Evolutionary conservation across 2,888 invertebrate species (phyloP), one percentile per base, ranked within the genome.

Genomic region (Caenorhabditis zanzibari): DNA sequence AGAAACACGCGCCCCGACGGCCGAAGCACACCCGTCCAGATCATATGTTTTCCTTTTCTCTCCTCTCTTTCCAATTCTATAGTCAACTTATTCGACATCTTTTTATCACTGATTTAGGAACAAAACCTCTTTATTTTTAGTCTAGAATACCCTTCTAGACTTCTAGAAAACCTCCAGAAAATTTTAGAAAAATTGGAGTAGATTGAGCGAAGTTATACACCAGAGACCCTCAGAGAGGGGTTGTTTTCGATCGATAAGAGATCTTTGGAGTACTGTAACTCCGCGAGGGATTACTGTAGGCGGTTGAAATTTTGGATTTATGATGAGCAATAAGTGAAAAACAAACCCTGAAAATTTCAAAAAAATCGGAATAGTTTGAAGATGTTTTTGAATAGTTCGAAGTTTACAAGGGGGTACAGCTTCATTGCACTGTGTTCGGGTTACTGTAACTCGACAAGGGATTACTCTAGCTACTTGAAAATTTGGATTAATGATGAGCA

Each of bases 21-120:
- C 41, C 41, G 26, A 58, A 10, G 24, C 54, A 4, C 26, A 1
- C 26, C 32, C 32, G 14, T 28, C 73, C 61, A 26, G 56, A 64
- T 74, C 74, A 64, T 66, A 64, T 64, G 69, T 52, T 54, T 63
- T 61, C 38, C 26, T 26, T 74, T 47, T 19, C 68, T 32, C 58
- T 41, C 12, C 24, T 80, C 49, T 35, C 28, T 38, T 12, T 12
- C 38, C 38, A 38, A 32, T 6, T 32, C 32, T 32, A 32, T 32
- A 32, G 10, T 2, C 38, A 6, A 6, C 38, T 12, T 12, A 12
- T 38, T 12, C 38, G 5, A 38, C 10, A 38, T 10, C 38, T 38
- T 32, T 38, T 38, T 38, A 38, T 12, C 6, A 38, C 38, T 38
- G 5, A 10, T 38, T 38, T 38, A 12, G 38, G 38, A 12, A 6